Evolutionary conservation across 2,888 invertebrate genomes (phyloP).

Genomic region (Rhagonycha fulva): DNA sequence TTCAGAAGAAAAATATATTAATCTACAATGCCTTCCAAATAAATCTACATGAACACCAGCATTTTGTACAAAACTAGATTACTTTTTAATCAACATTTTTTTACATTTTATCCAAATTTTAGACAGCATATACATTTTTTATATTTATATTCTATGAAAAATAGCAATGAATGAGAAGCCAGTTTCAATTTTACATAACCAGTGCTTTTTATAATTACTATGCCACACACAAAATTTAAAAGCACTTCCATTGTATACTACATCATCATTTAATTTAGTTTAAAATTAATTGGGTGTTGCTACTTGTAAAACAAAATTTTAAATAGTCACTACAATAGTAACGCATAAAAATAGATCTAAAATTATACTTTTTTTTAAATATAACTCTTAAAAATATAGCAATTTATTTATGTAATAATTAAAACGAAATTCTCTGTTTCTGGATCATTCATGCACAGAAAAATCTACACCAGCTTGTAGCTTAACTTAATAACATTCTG

Average conservation of each 20-base stretch:
- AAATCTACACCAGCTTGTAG: not conserved
- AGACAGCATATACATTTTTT: slow-evolving; percentile 21
- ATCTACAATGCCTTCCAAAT: slow-evolving; percentile 39
- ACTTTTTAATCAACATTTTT: slow-evolving; percentile 23
- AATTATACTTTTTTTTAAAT: not conserved
- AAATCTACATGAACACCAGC: slow-evolving; percentile 35
- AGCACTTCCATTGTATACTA: not conserved
- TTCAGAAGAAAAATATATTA: slow-evolving; percentile 37
- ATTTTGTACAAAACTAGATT: slow-evolving; percentile 32
- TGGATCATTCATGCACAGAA: not conserved
- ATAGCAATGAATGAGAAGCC: slow-evolving; percentile 24
- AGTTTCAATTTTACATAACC: slow-evolving; percentile 10
- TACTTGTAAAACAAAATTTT: not conserved
- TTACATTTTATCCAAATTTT: slow-evolving; percentile 25
- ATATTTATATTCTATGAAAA: slow-evolving; percentile 13
- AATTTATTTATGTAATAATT: not conserved
- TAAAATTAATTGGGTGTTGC: not conserved
- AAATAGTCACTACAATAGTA: not conserved
- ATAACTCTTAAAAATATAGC: not conserved
- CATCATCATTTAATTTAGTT: not conserved
- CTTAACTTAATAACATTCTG: not conserved
- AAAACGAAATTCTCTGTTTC: not conserved
- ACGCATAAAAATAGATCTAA: not conserved
- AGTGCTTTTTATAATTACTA: slow-evolving; percentile 14
- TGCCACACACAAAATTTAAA: not conserved